Percentiles rank a stretch among this genome's conserved stretches.
Evolutionary conservation across 2,797 vertebrate species (phyloP).

Genomic region (Mormyrus proboscirostris): DNA sequence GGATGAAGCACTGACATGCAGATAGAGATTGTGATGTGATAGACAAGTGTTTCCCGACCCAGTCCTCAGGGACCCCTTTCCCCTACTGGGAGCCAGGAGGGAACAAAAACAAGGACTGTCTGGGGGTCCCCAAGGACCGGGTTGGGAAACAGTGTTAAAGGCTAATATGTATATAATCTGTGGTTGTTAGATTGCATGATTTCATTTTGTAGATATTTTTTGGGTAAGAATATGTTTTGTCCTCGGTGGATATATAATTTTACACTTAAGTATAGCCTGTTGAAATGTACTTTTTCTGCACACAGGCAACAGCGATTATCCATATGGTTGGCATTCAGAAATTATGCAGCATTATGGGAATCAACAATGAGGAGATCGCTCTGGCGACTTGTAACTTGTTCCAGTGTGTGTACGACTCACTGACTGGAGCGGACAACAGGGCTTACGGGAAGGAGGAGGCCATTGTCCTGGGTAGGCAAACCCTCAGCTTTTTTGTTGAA

Average conservation of each 20-base stretch:
- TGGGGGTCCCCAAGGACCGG: background rate
- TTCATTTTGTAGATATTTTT: background rate
- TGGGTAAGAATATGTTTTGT: background rate
- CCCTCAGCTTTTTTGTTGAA: background rate
- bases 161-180: background rate
- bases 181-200: background rate
- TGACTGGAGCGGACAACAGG: slow-evolving; percentile 74
- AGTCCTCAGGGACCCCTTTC: background rate
- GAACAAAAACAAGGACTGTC: background rate
- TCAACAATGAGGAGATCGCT: slow-evolving; percentile 79
- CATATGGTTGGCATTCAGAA: slow-evolving; percentile 72
- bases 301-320: slow-evolving; percentile 79
- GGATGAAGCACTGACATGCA: background rate
- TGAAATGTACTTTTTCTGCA: background rate
- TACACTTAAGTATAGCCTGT: background rate
- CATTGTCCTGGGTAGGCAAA: slow-evolving; percentile 74
- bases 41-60: background rate
- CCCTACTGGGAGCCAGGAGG: background rate
- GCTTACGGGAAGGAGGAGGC: slow-evolving; percentile 85
- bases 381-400: slow-evolving; percentile 82
- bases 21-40: background rate
- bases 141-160: background rate
- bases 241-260: background rate
- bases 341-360: slow-evolving; percentile 82
- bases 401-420: slow-evolving; percentile 80